Percentiles rank a stretch among this genome's conserved stretches.
phyloP scores from a whole-genome alignment of 2,113 vertebrate genomes.

The Dromaius novaehollandiae region DNA sequence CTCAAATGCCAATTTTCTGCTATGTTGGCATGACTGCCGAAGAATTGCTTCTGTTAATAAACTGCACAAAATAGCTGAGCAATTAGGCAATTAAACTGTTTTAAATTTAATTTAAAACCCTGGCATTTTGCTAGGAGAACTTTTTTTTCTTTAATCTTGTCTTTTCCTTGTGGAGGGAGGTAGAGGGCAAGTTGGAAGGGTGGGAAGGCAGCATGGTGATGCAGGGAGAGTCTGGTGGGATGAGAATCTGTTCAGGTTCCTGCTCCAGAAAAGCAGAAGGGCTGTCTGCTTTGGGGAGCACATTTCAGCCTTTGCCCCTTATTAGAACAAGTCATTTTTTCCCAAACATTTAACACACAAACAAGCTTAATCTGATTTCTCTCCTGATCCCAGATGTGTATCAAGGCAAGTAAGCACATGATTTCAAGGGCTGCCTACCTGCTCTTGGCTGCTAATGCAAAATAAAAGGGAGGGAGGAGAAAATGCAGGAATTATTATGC shows the following conservation, averaged over 20 bases:
- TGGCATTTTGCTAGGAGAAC: conserved; percentile 73
- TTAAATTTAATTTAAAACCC: conserved; percentile 83
- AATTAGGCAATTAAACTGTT: conserved; percentile 91
- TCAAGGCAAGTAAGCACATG: conserved; percentile 58
- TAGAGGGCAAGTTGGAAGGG: neutral
- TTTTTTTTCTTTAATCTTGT: conserved; percentile 41
- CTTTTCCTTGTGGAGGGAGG: neutral
- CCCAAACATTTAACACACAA: conserved; percentile 73
- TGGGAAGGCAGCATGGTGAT: neutral
- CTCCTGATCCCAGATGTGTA: conserved; percentile 64
- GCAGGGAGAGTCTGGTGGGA: neutral
- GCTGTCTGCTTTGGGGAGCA: conserved; percentile 24
- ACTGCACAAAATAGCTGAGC: conserved; percentile 83
- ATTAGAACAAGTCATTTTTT: conserved; percentile 71
- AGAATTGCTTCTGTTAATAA: conserved; percentile 89
- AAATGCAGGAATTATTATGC: conserved; percentile 18
- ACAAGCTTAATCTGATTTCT: conserved; percentile 75
- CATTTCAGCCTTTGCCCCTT: conserved; percentile 42
- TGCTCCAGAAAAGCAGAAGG: neutral
- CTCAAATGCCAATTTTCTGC: conserved; percentile 93
- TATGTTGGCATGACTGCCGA: conserved; percentile 85
- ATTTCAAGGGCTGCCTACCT: conserved; percentile 58
- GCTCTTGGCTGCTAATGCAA: conserved; percentile 38
- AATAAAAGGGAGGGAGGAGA: neutral
- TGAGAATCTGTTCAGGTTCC: neutral